Base-by-base conservation (phyloP, 2,113 vertebrate genomes). In the Strigops habroptila region DNA sequence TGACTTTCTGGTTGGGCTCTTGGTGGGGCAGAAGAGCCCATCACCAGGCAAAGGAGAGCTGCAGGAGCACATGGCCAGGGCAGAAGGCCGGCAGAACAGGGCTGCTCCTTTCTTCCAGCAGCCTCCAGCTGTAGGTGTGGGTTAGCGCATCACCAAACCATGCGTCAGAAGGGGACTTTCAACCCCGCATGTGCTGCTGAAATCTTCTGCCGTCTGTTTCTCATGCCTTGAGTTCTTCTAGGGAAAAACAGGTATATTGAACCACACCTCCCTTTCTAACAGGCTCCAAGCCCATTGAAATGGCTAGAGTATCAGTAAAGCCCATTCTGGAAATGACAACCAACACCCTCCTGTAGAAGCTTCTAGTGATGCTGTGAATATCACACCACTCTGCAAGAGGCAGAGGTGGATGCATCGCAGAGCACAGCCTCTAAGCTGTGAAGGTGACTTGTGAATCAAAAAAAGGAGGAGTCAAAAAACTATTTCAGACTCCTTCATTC, bases 21-120 rank as follows among this genome's bases (percentile, higher is more conserved):
- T 2, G 1, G 14, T 18, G 10, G 14, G 25, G 52, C 33, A 43
- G 52, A 46, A 41, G 8, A 60, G 21, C 18, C 16, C 39, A 17
- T 22, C 35, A 53, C 22, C 0, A 0, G 39, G 33, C 2, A 0
- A 59, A 80, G 41, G 33, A 21, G 14, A 77, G 24, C n/a, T 33
- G 22, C 1, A 4, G 21, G 23, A 62, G 41, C 0, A 5, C 1
- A 0, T 2, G 18, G 30, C n/a, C 6, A 2, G 31, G 37, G 49
- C 51, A 62, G 59, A 53, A 49, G 31, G 11, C 5, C 1, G 1
- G 53, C 4, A 2, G 59, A 62, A 22, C 18, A 46, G 35, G 16
- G 44, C 24, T 53, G 12, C 9, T 41, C 17, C 12, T 35, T 67
- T 46, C n/a, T 46, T 60, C 37, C 43, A 60, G 57, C 25, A 60